Percentiles rank a stretch among this genome's conserved stretches.
These are phyloP conservation scores for Hydropsyche tenuis DNA, from an alignment of 1,140 invertebrate species.

Conservation along the genomic window DNA sequence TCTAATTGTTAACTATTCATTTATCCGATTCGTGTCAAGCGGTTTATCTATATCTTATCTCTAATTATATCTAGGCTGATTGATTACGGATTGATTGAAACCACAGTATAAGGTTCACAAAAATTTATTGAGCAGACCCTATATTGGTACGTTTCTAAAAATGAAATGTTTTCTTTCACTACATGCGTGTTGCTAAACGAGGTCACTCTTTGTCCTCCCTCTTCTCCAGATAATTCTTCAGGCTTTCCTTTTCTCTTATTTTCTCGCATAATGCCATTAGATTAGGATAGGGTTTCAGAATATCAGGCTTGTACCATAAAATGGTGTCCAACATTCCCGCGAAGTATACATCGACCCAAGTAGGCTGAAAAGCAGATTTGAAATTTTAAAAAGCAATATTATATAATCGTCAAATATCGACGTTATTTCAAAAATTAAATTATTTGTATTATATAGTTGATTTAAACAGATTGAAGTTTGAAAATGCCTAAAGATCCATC, in stretches of 20 bases:
- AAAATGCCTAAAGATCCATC: no score
- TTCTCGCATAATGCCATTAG: conserved; percentile 64
- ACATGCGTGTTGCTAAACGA: not conserved
- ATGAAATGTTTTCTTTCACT: conserved; percentile 10
- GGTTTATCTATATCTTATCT: no score
- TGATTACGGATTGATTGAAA: no score
- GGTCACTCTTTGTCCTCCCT: conserved; percentile 56
- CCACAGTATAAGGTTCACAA: not conserved
- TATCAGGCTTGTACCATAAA: conserved; percentile 55
- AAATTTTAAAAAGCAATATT: no score
- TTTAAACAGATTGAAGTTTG: no score
- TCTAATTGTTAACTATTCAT: no score
- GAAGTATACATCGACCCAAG: conserved; percentile 38
- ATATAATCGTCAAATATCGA: no score
- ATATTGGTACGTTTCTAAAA: not conserved
- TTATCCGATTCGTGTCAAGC: no score
- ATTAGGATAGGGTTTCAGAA: conserved; percentile 67
- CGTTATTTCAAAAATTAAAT: no score
- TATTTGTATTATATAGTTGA: no score
- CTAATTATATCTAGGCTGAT: no score
- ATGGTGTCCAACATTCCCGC: conserved; percentile 34
- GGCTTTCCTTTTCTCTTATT: conserved; percentile 63
- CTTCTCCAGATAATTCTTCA: conserved; percentile 72
- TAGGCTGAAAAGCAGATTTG: conserved; percentile 33
- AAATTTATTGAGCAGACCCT: not conserved